Evolutionary conservation across 2,888 invertebrate species (phyloP).

Genomic region (Ypsolopha scabrella): DNA sequence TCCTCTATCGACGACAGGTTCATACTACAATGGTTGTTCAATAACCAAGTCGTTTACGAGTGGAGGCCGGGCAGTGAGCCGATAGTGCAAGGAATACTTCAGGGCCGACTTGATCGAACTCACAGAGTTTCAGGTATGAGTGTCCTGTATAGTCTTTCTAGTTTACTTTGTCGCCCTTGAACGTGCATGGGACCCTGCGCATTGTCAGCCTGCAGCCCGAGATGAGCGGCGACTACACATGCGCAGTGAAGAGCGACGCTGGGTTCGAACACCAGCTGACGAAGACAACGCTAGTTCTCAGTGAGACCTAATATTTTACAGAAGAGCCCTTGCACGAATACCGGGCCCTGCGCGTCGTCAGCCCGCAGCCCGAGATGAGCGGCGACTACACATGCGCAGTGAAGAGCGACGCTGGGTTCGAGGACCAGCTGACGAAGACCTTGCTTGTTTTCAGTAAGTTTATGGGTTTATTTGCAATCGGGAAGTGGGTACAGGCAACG

Average conservation of each 20-base stretch:
- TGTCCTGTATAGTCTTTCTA: background rate
- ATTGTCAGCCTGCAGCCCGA: constrained; percentile 16
- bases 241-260: constrained; percentile 16
- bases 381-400: constrained; percentile 30
- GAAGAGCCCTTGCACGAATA: constrained; percentile 7
- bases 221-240: constrained; percentile 29
- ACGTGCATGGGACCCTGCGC: constrained; percentile 13
- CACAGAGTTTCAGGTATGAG: constrained; percentile 18
- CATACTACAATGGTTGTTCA: constrained; percentile 22
- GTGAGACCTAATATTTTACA: constrained; percentile 16
- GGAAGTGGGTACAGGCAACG: no score
- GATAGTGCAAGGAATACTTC: constrained; percentile 15
- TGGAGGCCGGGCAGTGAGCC: constrained; percentile 20
- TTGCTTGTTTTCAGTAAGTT: constrained; percentile 27
- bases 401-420: constrained; percentile 10
- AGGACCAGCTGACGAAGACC: constrained; percentile 8
- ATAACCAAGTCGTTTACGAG: constrained; percentile 17
- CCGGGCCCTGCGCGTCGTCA: constrained; percentile 15
- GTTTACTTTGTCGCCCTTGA: background rate
- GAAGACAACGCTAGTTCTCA: constrained; percentile 21
- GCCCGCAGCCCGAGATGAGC: constrained; percentile 19
- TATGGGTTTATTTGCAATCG: background rate
- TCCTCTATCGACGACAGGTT: constrained; percentile 16
- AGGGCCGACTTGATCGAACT: constrained; percentile 16
- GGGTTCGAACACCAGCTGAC: constrained; percentile 9